Evolutionary conservation across 2,113 vertebrate genomes (phyloP), one percentile per base, ranked within the genome.

Genomic region (Gila orcuttii): DNA sequence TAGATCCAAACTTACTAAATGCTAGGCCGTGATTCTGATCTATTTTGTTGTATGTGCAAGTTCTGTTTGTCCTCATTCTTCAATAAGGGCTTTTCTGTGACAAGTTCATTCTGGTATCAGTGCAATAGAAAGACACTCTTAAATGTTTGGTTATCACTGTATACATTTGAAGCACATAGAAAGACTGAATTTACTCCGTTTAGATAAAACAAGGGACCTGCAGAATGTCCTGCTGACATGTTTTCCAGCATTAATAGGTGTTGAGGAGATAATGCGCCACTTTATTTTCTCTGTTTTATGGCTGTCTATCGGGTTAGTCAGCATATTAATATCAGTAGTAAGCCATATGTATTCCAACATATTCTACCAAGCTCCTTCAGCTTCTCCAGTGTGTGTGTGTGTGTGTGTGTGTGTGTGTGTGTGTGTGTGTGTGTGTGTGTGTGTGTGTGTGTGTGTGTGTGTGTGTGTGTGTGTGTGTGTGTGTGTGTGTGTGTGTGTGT

Each of bases 281-380:
- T 78, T 78, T 57, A 79, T 60, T 60, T 79, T 39, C 11, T 39
- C 11, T 57, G 52, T 55, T 57, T 77, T 13, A 79, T 42, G 21
- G 36, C 42, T 25, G 13, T 62, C 3, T 57, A 25, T 42, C 1
- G 21, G 36, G 7, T 60, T 39, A 11, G 8, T 59, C 17, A 7
- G 11, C 57, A 42, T 25, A 59, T n/a, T 79, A 71, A 71, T 71
- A 71, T 39, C 2, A 42, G 36, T n/a, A 71, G 68, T 71, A 42
- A 23, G 3, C 33, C 19, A 39, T 39, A 71, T n/a, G 36, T 71
- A 21, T 71, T 39, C 68, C 68, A 23, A 19, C 19, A 39, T 39
- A 69, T 10, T 36, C 4, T 21, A 69, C 33, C 1, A 36, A 71
- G 36, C 42, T 12, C 21, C 68, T 71, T 71, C 36, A 71, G 66